A percentile compares a stretch with the other conserved stretches of the same genome.
Conservation (phyloP, 2,113 vertebrate species). For the Prochilodus magdalenae region DNA sequence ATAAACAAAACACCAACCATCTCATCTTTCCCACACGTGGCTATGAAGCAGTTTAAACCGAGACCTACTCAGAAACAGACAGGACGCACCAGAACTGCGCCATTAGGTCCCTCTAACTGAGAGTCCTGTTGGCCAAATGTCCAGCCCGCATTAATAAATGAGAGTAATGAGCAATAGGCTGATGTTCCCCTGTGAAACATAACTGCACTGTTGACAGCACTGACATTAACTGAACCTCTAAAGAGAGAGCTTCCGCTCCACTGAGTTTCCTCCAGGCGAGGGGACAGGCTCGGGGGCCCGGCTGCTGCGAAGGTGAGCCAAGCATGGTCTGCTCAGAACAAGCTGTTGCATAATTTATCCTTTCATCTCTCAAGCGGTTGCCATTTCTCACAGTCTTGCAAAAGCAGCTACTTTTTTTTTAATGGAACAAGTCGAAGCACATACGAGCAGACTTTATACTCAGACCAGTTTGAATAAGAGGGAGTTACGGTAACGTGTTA, state of each 20-base stretch:
- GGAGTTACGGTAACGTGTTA: no score
- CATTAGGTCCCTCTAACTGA: no score
- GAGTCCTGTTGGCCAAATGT: not conserved
- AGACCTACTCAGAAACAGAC: not conserved
- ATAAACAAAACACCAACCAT: no score
- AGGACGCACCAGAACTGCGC: no score
- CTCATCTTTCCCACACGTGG: not conserved
- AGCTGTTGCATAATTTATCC: not conserved
- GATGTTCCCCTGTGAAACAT: not conserved
- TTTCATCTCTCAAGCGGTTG: no score
- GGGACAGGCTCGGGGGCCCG: not conserved
- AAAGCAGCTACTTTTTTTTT: no score
- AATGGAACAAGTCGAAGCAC: no score
- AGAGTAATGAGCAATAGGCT: not conserved
- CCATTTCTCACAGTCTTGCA: no score
- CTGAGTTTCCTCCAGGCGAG: not conserved
- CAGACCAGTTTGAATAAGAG: no score
- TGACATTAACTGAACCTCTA: not conserved
- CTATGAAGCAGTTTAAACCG: not conserved
- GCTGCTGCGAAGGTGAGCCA: not conserved
- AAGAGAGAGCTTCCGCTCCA: not conserved
- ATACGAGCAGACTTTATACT: no score
- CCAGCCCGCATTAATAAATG: not conserved
- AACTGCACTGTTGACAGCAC: not conserved
- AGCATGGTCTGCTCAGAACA: not conserved